Percentiles rank a stretch among this genome's conserved stretches.
phyloP scores from a whole-genome alignment of 2,888 invertebrate species.

The Tineola bisselliella region DNA sequence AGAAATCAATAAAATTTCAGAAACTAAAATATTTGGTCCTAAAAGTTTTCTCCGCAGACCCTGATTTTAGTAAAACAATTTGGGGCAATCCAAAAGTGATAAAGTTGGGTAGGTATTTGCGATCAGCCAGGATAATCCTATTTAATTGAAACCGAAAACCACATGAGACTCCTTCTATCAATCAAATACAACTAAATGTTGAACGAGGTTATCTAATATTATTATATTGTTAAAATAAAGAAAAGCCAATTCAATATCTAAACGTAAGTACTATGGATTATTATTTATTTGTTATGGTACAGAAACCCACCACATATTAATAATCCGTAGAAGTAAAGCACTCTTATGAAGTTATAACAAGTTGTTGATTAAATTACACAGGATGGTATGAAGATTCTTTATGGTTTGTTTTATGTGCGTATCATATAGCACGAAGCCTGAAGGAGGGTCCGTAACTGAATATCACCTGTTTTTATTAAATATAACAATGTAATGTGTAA shows the following conservation, averaged over 20 bases:
- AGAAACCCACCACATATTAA: not conserved
- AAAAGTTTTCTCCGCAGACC: not conserved
- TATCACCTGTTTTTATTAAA: not conserved
- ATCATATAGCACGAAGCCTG: not conserved
- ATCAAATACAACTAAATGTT: not conserved
- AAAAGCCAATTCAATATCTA: too few species aligned
- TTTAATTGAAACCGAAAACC: not conserved
- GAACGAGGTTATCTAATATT: not conserved
- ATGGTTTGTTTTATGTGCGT: not conserved
- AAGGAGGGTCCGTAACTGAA: not conserved
- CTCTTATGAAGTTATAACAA: slow-evolving; percentile 5
- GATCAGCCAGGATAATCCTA: not conserved
- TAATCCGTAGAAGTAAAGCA: not conserved
- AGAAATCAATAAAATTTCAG: too few species aligned
- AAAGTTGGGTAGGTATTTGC: not conserved
- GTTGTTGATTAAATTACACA: slow-evolving; percentile 4
- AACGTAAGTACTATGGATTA: too few species aligned
- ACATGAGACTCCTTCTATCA: not conserved
- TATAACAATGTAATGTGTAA: not conserved
- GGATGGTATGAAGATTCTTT: not conserved
- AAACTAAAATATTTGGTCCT: not conserved
- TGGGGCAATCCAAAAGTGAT: not conserved
- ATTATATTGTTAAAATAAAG: not conserved
- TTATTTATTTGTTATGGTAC: not conserved
- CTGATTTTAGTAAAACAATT: not conserved